Base-by-base conservation (phyloP, 2,797 vertebrate genomes). In the Carapus acus region DNA sequence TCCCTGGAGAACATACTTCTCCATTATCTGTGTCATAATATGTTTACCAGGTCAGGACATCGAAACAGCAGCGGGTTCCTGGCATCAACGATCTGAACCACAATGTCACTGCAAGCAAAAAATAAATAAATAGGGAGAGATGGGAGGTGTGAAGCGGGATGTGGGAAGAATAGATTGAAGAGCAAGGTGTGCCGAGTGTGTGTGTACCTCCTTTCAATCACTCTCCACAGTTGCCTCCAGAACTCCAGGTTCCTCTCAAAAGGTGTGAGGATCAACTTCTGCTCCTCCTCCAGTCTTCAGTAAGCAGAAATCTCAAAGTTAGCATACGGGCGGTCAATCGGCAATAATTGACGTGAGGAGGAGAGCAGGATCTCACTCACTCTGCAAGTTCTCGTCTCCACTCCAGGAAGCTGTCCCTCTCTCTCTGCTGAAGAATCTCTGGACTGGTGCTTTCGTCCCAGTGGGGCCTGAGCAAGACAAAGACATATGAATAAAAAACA, bases 211-310 rank as follows among this genome's bases (percentile, higher is more conserved):
- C 94, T 92, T 78, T 99, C 96, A 24, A 98, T 93, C 60, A 99
- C 96, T 83, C 96, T 90, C 96, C 96, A 99, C 20, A 99, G 89
- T 56, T 99, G 96, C 57, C 95, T 91, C 96, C 96, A 99, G 67
- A 99, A 98, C 69, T 99, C 93, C 79, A 99, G 71, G 80, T 98
- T 99, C 61, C 91, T 89, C 83, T 99, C 96, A 87, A 95, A 98
- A 0, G 96, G 96, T 0, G 96, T 98, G 45, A 98, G 63, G 80
- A 96, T 90, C 52, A 98, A 82, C 56, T 94, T 94, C 52, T 95
- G 89, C 24, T 97, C 91, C 80, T 99, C 96, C 74, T 98, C 96
- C 16, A 99, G 78, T 47, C 96, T 99, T 59, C 63, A 53, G 12
- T 16, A 46, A 36, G 44, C 0, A 8, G n/a, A 66, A 1, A 2